Evolutionary conservation across 2,113 vertebrate species (phyloP).

Genomic region (Peromyscus maniculatus): DNA sequence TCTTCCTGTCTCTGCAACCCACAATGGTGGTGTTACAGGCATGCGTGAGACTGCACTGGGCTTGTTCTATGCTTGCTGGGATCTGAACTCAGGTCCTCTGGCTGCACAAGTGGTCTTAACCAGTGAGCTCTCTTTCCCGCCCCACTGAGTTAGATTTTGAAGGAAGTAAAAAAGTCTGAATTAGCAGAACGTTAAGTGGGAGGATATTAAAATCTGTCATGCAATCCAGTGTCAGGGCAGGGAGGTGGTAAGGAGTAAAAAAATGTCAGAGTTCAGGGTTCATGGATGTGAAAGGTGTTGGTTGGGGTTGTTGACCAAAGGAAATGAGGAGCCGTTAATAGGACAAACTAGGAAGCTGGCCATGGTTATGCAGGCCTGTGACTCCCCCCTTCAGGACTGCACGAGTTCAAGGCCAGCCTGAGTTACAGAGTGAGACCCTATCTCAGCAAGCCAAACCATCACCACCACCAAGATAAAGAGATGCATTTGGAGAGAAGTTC

Average conservation of each 20-base stretch:
- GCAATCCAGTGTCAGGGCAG: neutral
- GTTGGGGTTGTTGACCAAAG: neutral
- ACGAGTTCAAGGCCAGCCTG: neutral
- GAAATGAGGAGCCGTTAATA: neutral
- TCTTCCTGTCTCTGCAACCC: neutral
- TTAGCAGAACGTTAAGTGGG: neutral
- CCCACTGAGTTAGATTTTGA: slow-evolving; percentile 8
- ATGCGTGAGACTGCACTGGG: neutral
- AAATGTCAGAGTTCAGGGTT: neutral
- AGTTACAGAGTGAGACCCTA: neutral
- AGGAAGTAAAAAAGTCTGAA: slow-evolving; percentile 10
- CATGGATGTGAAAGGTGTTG: neutral
- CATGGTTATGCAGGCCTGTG: neutral
- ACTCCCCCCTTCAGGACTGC: neutral
- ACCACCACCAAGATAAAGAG: neutral
- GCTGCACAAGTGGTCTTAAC: neutral
- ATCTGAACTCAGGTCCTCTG: neutral
- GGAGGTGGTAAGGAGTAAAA: slow-evolving; percentile 33
- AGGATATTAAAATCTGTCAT: slow-evolving; percentile 21
- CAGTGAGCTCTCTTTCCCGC: neutral
- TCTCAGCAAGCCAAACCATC: neutral
- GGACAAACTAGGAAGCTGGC: neutral
- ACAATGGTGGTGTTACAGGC: neutral
- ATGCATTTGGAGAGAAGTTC: neutral
- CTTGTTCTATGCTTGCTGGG: neutral